A percentile compares a stretch with the other conserved stretches of the same genome.
Conservation (phyloP, 2,797 vertebrate species). For the Pygocentrus nattereri region DNA sequence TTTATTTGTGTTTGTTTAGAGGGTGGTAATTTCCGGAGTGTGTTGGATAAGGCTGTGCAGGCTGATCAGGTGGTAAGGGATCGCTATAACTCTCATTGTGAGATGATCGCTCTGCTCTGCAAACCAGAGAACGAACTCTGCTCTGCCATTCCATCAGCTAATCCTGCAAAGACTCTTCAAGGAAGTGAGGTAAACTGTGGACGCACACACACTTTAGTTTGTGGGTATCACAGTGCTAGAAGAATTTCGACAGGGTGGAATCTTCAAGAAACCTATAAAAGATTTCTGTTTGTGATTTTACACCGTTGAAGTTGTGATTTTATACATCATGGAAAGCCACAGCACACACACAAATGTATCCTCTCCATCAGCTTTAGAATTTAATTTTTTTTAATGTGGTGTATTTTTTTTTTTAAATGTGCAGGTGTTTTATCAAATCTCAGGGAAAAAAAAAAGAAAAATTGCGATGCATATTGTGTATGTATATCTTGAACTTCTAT, state of each 20-base stretch:
- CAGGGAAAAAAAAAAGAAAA: too few relatives aligned
- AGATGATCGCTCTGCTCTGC: constrained; percentile 92
- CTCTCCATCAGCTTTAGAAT: too few relatives aligned
- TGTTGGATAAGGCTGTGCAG: constrained; percentile 91
- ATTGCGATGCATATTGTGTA: too few relatives aligned
- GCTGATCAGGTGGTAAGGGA: constrained; percentile 95
- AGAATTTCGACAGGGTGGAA: neutral
- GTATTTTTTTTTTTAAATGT: too few relatives aligned
- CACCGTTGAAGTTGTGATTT: neutral
- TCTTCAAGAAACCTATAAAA: neutral
- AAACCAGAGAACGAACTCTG: constrained; percentile 91
- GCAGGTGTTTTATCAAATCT: too few relatives aligned
- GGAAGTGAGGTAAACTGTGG: constrained; percentile 90
- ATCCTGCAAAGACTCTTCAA: constrained; percentile 95
- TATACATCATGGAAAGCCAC: neutral
- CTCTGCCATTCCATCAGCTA: constrained; percentile 94
- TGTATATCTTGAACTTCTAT: too few relatives aligned
- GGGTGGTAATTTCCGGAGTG: constrained; percentile 85
- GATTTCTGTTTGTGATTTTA: neutral
- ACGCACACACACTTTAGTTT: neutral
- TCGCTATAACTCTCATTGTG: constrained; percentile 89
- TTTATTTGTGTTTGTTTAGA: constrained; percentile 75
- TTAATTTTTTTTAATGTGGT: too few relatives aligned
- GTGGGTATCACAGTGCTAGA: neutral
- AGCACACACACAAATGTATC: too few relatives aligned